Conservation (phyloP, 2,113 vertebrate genomes). For the Oryctolagus cuniculus region mOryCun1.1 NC_091441.1:83450501-83451000, state of each 20-base stretch:
- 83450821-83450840: not conserved
- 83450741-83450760: not conserved
- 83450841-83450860: not conserved
- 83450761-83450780: not conserved
- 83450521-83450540: not conserved
- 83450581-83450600: not conserved
- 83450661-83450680: not conserved
- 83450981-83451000: not conserved
- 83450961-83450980: not conserved
- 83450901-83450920: not conserved
- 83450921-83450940: not conserved
- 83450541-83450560: not conserved
- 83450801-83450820: not conserved
- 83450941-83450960: fast-evolving
- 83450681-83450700: fast-evolving
- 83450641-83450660: not conserved
- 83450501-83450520: not conserved
- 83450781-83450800: not conserved
- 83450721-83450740: not conserved
- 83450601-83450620: not conserved
- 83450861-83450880: not conserved
- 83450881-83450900: not conserved
- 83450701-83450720: not conserved
- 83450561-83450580: not conserved
- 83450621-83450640: not conserved